A percentile compares a stretch with the other conserved stretches of the same genome.
These are phyloP conservation scores for Deroptyus accipitrinus DNA, from an alignment of 2,113 vertebrate genomes.

Conservation along the genomic window DNA sequence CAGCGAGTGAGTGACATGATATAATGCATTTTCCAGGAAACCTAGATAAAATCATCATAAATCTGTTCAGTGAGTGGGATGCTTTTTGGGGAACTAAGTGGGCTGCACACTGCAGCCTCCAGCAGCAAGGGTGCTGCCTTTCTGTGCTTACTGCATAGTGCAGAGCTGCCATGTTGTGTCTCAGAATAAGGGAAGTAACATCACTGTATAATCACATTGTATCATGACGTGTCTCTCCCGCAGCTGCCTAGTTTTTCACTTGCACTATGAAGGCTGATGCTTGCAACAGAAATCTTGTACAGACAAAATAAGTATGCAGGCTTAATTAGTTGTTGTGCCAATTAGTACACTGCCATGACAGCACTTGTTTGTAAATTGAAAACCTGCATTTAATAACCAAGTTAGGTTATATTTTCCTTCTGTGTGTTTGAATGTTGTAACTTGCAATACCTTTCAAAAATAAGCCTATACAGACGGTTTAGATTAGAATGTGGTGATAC, in stretches of 20 bases:
- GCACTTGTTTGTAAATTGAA: background rate
- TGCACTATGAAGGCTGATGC: background rate
- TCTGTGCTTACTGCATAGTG: background rate
- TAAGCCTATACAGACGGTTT: background rate
- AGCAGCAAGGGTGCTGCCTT: background rate
- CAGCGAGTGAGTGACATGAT: background rate
- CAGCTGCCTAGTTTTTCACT: background rate
- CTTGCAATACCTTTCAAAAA: background rate
- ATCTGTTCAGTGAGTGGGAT: background rate
- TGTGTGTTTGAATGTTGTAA: background rate
- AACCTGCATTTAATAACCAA: background rate
- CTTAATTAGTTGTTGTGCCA: background rate
- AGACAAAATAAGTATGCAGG: background rate
- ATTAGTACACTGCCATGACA: background rate
- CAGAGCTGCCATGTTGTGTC: background rate
- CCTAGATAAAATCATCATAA: background rate
- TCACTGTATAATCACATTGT: background rate
- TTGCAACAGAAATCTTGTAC: background rate
- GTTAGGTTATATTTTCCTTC: background rate
- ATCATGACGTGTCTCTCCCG: background rate
- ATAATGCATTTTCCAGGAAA: conserved; percentile 16
- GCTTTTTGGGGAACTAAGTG: background rate
- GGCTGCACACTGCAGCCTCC: background rate
- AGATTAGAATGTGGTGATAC: background rate
- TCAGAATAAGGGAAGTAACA: background rate